Base-by-base conservation (phyloP, 2,113 vertebrate genomes). In the Chauna torquata region DNA sequence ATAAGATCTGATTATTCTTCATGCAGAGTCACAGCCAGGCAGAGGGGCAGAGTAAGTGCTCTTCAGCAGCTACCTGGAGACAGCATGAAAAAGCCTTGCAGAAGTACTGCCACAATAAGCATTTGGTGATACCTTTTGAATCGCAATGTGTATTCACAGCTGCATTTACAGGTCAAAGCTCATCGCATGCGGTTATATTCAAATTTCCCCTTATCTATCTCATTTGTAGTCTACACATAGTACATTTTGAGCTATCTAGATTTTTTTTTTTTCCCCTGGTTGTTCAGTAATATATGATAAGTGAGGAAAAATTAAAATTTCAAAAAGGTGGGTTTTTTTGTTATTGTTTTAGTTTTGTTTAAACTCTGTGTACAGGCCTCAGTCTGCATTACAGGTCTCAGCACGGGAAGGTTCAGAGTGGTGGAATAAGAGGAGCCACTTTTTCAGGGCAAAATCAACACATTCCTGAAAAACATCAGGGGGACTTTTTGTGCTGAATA, bases 321-420 rank as follows among this genome's bases (percentile, higher is more conserved):
- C 3, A 68, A 15, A 30, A 62, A 20, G 1, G 5, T 22, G 2
- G 12, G 0, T 34, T 8, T 36, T 20, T 4, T 61, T 66, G 9
- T 49, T 82, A 27, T 34, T 58, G 5, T 28, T 14, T 27, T 54
- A 3, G 28, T 55, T 55, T 55, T 55, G 16, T 55, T 57, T 32
- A 57, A 45, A 36, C 61, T 23, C 32, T 65, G 34, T 16, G 6
- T 50, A 27, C 25, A 77, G 23, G 16, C 4, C 15, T 86, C 38
- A 42, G 77, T 40, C 38, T 69, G 36, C 19, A 47, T 72, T 92
- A 52, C 52, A 77, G 61, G 15, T 82, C 52, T 71, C 44, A 55
- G 4, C 0, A 1, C 20, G 17, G 23, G 30, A 40, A 88, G 57
- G 20, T 32, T 82, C 11, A 54, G 38, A 59, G 58, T 22, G 24